Conservation (phyloP, 1,140 invertebrate species). For the Stegodyphus dumicola region DNA sequence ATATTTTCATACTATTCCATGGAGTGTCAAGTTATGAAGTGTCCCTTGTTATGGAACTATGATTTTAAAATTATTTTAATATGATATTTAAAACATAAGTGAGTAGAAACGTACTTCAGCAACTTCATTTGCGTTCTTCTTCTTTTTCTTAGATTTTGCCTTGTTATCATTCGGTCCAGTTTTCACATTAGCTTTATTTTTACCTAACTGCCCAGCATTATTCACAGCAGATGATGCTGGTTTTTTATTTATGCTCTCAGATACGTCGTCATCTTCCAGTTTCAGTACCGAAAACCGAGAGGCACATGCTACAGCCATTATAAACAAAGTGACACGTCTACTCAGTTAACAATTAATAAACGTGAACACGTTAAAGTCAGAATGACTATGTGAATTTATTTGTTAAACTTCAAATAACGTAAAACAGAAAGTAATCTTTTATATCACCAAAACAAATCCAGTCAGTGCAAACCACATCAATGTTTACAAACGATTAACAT, state of each 20-base stretch:
- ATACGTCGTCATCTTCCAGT: constrained; percentile 73
- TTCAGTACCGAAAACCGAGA: constrained; percentile 75
- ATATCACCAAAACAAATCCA: too few species aligned
- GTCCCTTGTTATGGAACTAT: neutral
- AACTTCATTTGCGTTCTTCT: constrained; percentile 62
- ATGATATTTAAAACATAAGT: neutral
- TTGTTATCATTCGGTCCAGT: constrained; percentile 16
- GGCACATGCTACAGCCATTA: constrained; percentile 68
- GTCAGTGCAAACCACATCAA: too few species aligned
- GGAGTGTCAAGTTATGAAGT: too few species aligned
- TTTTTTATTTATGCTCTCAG: constrained; percentile 64
- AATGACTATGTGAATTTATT: too few species aligned
- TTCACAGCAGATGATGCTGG: constrained; percentile 67
- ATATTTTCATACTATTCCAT: too few species aligned
- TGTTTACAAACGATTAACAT: too few species aligned
- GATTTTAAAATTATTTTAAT: neutral
- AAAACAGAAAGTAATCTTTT: too few species aligned
- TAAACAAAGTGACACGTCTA: neutral
- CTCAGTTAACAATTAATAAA: too few species aligned
- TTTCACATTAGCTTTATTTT: constrained; percentile 26
- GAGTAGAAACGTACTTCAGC: constrained; percentile 19
- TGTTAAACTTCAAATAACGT: too few species aligned
- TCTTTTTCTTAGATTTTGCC: constrained; percentile 62
- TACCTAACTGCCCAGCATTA: constrained; percentile 63
- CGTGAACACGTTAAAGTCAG: too few species aligned